Evolutionary conservation across 2,113 vertebrate genomes (phyloP), one percentile per base, ranked within the genome.

Genomic region (Planiliza haematocheilus): DNA sequence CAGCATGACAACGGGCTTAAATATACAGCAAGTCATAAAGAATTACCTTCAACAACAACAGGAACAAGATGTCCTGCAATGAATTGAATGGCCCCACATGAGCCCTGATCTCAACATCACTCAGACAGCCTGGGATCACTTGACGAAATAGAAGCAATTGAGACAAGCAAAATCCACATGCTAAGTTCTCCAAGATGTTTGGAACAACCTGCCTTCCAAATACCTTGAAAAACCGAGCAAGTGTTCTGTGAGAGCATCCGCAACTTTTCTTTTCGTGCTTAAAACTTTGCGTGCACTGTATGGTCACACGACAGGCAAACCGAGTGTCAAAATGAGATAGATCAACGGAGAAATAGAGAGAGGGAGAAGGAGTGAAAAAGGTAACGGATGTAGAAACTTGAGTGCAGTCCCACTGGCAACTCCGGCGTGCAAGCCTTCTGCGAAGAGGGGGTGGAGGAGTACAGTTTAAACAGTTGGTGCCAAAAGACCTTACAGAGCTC

Each of bases 381-480:
- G 18, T 78, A 11, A 62, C 30, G 24, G 39, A 68, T 64, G n/a
- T 14, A 49, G 12, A 49, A 16, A 41, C 14, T 7, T 56, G 18
- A 51, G 42, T 10, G 4, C 24, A 30, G 36, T 51, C 30, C 43
- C 42, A 50, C 60, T 55, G 8, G 57, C 14, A 46, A 39, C 12
- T 52, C 14, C 60, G 13, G 20, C 34, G 12, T 16, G 46, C 14
- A 1, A 10, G 16, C 38, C 30, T 8, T 50, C 13, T 17, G 12
- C 18, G 16, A 18, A 24, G 46, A 39, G 20, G 16, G 24, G 14
- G 56, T 14, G 17, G 34, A 36, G 61, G 45, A 1, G 39, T 45
- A 57, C 46, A 64, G 56, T 68, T 66, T 13, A 41, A 63, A 42
- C 71, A 77, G 51, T 78, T 59, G 70, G 1, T 2, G 53, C 55